phyloP scores from a whole-genome alignment of 1,140 invertebrate species.

The Hyposmocoma kahamanoa region DNA sequence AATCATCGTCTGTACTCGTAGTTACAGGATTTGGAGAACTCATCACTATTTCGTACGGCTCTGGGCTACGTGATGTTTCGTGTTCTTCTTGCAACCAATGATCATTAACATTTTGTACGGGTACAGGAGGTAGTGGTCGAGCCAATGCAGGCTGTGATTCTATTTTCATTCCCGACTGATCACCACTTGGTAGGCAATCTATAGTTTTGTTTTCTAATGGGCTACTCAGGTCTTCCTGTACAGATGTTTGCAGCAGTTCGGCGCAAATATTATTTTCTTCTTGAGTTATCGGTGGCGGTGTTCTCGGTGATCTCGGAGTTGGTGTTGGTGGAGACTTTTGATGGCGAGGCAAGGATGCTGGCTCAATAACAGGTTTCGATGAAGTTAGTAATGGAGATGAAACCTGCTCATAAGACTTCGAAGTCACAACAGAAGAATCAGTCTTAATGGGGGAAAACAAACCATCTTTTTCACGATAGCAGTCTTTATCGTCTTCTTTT shows the following conservation, averaged over 20 bases:
- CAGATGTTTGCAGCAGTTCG: too few relatives aligned
- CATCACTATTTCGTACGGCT: conserved; percentile 15
- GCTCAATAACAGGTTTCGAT: conserved; percentile 17
- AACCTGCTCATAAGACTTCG: conserved; percentile 30
- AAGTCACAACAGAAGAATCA: too few relatives aligned
- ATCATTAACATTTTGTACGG: too few relatives aligned
- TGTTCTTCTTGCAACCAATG: too few relatives aligned
- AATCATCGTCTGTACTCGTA: conserved; percentile 41
- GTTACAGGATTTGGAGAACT: conserved; percentile 26
- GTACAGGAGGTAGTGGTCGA: too few relatives aligned
- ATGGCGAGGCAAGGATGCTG: conserved; percentile 13
- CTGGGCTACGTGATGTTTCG: too few relatives aligned
- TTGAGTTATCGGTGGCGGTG: conserved; percentile 22
- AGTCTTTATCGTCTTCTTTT: conserved; percentile 28
- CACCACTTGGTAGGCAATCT: too few relatives aligned
- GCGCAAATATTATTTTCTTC: conserved; percentile 21
- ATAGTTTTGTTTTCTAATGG: too few relatives aligned
- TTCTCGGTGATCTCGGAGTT: conserved; percentile 45
- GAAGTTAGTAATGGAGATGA: conserved; percentile 23
- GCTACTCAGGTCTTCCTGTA: background rate
- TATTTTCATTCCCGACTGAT: too few relatives aligned
- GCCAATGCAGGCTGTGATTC: too few relatives aligned
- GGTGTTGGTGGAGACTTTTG: conserved; percentile 42
- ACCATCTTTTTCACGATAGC: conserved; percentile 19
- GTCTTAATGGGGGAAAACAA: conserved; percentile 9